Conservation (phyloP, 2,797 vertebrate genomes). For the Phrynocephalus vlangalii region DNA sequence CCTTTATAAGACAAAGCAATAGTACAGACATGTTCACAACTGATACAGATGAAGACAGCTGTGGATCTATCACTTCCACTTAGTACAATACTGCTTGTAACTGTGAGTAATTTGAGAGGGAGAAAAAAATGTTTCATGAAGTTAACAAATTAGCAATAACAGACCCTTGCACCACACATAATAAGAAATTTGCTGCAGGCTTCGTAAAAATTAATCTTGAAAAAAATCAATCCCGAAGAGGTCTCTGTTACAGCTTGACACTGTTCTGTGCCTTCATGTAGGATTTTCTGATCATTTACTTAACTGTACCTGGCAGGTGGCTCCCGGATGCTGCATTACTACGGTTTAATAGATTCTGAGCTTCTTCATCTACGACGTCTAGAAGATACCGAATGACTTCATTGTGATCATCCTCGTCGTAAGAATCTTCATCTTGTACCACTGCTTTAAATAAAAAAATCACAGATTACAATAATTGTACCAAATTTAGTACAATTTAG, state of each 20-base stretch:
- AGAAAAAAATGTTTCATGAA: background rate
- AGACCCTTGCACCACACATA: background rate
- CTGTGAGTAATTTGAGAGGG: background rate
- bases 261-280: background rate
- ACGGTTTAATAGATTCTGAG: constrained; percentile 81
- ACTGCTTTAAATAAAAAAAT: constrained; percentile 65
- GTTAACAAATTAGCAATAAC: constrained; percentile 21
- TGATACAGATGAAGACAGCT: background rate
- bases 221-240: constrained; percentile 5
- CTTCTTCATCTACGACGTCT: constrained; percentile 83
- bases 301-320: constrained; percentile 64
- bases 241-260: background rate
- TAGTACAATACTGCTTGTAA: background rate
- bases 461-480: background rate
- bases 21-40: background rate
- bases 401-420: constrained; percentile 81
- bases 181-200: background rate
- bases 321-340: constrained; percentile 64
- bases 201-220: constrained; percentile 27
- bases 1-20: background rate
- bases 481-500: background rate
- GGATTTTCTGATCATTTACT: background rate
- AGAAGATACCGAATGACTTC: constrained; percentile 83
- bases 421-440: constrained; percentile 73
- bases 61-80: background rate